Conservation (phyloP, 2,797 vertebrate genomes). For the Eulemur mongoz region DNA sequence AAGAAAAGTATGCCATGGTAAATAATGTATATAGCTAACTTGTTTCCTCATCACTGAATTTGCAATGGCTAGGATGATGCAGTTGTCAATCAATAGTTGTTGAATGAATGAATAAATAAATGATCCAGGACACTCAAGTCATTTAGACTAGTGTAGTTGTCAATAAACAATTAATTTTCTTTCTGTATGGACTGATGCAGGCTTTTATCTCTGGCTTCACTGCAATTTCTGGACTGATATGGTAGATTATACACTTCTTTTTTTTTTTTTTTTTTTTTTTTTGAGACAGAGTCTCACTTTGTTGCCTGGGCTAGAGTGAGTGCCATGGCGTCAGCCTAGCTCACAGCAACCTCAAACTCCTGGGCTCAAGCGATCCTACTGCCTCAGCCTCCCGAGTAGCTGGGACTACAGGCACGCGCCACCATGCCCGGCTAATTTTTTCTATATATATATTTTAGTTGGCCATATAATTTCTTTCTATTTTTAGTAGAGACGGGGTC, state of each 20-base stretch:
- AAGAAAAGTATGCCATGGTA: not conserved
- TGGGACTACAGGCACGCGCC: too few relatives aligned
- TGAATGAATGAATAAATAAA: not conserved
- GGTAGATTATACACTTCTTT: not conserved
- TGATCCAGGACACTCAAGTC: not conserved
- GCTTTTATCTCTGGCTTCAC: not conserved
- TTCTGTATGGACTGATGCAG: not conserved
- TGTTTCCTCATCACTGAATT: not conserved
- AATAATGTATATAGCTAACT: not conserved
- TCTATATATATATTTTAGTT: too few relatives aligned
- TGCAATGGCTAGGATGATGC: not conserved
- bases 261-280: too few relatives aligned
- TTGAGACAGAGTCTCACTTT: too few relatives aligned
- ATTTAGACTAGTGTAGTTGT: not conserved
- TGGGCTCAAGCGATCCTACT: too few relatives aligned
- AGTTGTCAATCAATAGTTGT: not conserved
- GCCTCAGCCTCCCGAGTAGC: too few relatives aligned
- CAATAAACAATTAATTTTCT: slow-evolving; percentile 15
- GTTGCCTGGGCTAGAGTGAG: too few relatives aligned
- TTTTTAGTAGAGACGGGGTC: too few relatives aligned
- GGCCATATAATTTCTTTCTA: too few relatives aligned
- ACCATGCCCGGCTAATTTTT: too few relatives aligned
- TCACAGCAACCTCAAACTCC: too few relatives aligned
- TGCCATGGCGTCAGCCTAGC: too few relatives aligned
- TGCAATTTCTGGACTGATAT: not conserved